A percentile compares a stretch with the other conserved stretches of the same genome.
phyloP scores from a whole-genome alignment of 2,797 vertebrate genomes.

The Pteropus rufus region DNA sequence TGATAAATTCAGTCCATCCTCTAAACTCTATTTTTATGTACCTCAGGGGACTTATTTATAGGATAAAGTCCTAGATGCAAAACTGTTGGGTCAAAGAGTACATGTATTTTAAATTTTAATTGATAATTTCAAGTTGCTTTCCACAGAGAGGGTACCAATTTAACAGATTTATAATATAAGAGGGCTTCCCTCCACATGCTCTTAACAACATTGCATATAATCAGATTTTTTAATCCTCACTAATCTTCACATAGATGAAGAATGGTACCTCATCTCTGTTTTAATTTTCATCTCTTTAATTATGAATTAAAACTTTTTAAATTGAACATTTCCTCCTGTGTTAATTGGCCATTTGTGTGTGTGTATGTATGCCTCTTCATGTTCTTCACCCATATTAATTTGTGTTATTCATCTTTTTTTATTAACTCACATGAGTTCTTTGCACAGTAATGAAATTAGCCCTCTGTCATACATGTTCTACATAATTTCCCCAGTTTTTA shows the following conservation, averaged over 20 bases:
- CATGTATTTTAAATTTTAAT: neutral
- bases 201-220: neutral
- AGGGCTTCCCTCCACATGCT: neutral
- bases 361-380: neutral
- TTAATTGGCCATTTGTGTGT: neutral
- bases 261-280: neutral
- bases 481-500: neutral
- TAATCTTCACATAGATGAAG: neutral
- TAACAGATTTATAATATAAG: neutral
- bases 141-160: neutral
- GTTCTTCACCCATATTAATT: neutral
- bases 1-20: neutral
- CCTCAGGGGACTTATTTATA: neutral
- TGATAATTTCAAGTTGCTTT: neutral
- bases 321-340: neutral
- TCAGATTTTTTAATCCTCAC: neutral
- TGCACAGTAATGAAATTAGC: neutral
- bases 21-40: neutral
- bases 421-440: neutral
- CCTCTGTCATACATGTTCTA: neutral
- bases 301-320: neutral
- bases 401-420: neutral
- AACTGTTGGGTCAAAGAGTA: neutral
- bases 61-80: neutral
- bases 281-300: neutral